phyloP scores from a whole-genome alignment of 2,888 invertebrate species.

The Tachina fera region DNA sequence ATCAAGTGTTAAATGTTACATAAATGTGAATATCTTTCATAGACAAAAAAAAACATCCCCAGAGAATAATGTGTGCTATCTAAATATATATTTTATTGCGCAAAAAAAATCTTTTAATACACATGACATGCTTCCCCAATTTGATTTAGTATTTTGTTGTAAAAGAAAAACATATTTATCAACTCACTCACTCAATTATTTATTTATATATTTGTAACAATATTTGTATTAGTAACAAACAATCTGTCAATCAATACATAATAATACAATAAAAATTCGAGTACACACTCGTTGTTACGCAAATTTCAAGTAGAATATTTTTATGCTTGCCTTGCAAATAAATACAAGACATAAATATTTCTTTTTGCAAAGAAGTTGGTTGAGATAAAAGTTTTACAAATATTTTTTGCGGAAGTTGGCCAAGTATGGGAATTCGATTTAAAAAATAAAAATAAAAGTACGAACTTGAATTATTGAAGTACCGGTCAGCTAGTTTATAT shows the following conservation, averaged over 20 bases:
- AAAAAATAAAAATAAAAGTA: too few species aligned
- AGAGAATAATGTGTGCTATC: neutral
- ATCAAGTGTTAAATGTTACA: neutral
- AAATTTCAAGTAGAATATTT: constrained; percentile 9
- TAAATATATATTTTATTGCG: neutral
- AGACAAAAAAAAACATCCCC: neutral
- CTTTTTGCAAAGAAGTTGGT: neutral
- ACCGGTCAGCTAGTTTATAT: too few species aligned
- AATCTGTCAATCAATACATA: constrained; percentile 65
- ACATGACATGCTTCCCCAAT: neutral
- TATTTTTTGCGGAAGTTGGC: neutral
- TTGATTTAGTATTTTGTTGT: neutral
- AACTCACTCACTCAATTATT: constrained; percentile 10
- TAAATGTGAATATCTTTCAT: neutral
- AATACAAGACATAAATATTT: neutral
- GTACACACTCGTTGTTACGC: neutral
- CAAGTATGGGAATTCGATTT: neutral
- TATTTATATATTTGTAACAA: constrained; percentile 13
- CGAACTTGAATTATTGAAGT: too few species aligned
- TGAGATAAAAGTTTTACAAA: neutral
- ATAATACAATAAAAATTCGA: constrained; percentile 27
- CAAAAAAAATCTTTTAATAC: neutral
- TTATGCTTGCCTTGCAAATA: neutral
- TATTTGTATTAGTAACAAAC: constrained; percentile 33
- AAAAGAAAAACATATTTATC: neutral